These are phyloP conservation scores for Pangasius krempfi DNA, from an alignment of 2,797 vertebrate species.

Conservation along the genomic window DNA sequence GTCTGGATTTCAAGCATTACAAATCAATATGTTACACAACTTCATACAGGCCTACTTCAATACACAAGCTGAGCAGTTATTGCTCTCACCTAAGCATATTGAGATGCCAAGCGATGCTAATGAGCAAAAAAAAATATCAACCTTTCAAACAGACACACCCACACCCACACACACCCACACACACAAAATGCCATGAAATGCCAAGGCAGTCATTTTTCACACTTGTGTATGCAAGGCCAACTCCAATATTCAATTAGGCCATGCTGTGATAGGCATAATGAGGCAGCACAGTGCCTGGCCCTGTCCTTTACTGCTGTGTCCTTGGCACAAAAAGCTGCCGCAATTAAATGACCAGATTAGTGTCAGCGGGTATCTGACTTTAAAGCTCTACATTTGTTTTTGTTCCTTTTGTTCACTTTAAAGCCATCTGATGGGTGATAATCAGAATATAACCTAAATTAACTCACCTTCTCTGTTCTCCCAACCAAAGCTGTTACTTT, in stretches of 20 bases:
- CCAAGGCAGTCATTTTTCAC: slow-evolving; percentile 65
- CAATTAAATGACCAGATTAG: slow-evolving; percentile 55
- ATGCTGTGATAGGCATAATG: slow-evolving; percentile 60
- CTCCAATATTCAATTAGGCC: slow-evolving; percentile 61
- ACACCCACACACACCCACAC: slow-evolving; percentile 15
- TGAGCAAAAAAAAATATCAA: neutral
- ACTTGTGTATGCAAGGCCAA: slow-evolving; percentile 50
- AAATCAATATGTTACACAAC: neutral
- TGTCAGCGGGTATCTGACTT: slow-evolving; percentile 48
- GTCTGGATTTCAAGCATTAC: neutral
- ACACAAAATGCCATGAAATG: slow-evolving; percentile 54
- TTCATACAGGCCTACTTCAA: neutral
- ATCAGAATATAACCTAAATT: slow-evolving; percentile 46
- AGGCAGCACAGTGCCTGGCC: slow-evolving; percentile 45
- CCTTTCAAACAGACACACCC: slow-evolving; percentile 3
- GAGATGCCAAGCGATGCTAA: neutral
- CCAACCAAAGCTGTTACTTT: slow-evolving; percentile 18
- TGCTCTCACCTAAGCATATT: neutral
- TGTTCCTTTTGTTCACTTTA: slow-evolving; percentile 47
- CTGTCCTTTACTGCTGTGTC: slow-evolving; percentile 48
- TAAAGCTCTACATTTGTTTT: slow-evolving; percentile 53
- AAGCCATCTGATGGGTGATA: slow-evolving; percentile 41
- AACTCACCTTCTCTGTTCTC: slow-evolving; percentile 51
- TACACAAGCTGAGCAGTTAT: neutral
- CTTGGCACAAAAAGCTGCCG: slow-evolving; percentile 44